Evolutionary conservation across 2,888 invertebrate genomes (phyloP), one percentile per base, ranked within the genome.

Genomic region (Notodromas monacha): DNA sequence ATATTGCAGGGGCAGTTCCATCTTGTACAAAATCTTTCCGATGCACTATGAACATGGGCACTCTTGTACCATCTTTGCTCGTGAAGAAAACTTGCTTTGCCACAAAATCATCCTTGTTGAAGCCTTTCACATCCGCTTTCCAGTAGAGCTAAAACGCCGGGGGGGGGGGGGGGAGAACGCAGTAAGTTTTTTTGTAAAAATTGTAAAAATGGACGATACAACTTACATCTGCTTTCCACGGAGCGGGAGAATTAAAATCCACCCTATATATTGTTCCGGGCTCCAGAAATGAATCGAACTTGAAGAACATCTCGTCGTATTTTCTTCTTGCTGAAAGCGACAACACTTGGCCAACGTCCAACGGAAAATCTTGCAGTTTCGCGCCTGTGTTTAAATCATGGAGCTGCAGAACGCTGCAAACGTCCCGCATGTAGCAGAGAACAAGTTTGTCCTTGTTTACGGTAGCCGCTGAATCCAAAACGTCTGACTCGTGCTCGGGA

Each of bases 241-340:
- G n/a, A n/a, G n/a, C n/a, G n/a, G n/a, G n/a, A n/a, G n/a, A 56
- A 2, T 57, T 59, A 40, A 89, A 63, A 50, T 86, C 74, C 36
- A 72, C 69, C 38, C 62, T 65, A 51, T 74, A 89, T 42, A 86
- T 79, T 38, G 66, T 58, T 37, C 65, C 65, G 14, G 92, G 89
- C 31, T 72, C 68, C 30, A 89, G 58, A 55, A 89, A 92, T 0
- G 89, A 89, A 37, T 69, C 68, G 51, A 89, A 86, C 43, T 69
- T 65, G 51, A 73, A 86, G 54, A 89, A 92, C 43, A 89, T 67
- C 56, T 84, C 79, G 0, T 63, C 60, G 42, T 74, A 67, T 40
- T 68, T 60, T 45, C 68, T 70, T 47, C 73, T 66, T 8, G 81
- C 84, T 11, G 72, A 68, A 49, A 73, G 68, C 3, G 68, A 68